Evolutionary conservation across 2,113 vertebrate species (phyloP), one percentile per base, ranked within the genome.

Genomic region (Daubentonia madagascariensis): DNA sequence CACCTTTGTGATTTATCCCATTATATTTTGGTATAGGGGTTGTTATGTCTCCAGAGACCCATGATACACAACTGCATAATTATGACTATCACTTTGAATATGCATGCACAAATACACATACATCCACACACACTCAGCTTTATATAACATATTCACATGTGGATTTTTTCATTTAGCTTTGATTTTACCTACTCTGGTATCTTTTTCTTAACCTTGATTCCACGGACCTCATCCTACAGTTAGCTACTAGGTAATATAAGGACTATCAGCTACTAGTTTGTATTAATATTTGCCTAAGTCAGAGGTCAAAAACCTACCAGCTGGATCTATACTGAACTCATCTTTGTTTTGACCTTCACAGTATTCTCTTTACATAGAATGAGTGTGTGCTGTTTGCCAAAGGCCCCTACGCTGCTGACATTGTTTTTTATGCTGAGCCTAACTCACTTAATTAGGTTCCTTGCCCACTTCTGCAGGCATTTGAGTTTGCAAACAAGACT

Each of bases 31-130:
- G n/a, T 14, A 57, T 7, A 7, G 40, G n/a, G 37, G n/a, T 73
- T 43, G 11, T 18, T 54, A 9, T 75, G 48, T 52, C 70, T 68
- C 45, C 35, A 67, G 48, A 52, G 81, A 68, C 32, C 63, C 18
- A 70, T 12, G 40, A 28, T 30, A 32, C 50, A 28, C 13, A 43
- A 37, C 45, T 79, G 35, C 45, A n/a, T 17, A 43, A 61, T n/a
- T 52, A 32, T 9, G 20, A 23, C 35, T 22, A n/a, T 22, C 17
- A n/a, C 43, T 25, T 43, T 40, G 45, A 80, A 68, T 22, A 4
- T 0, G 2, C 3, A 7, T 45, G 23, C 35, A 30, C n/a, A 57
- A 13, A 28, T 13, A 16, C 4, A 30, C 3, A 43, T 5, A 28
- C 9, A 52, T 1, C 13, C 40, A 25, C 3, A 52, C 43, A 30